These are phyloP conservation scores for Anodontia alba DNA, from an alignment of 2,888 invertebrate genomes.

Conservation along the genomic window DNA sequence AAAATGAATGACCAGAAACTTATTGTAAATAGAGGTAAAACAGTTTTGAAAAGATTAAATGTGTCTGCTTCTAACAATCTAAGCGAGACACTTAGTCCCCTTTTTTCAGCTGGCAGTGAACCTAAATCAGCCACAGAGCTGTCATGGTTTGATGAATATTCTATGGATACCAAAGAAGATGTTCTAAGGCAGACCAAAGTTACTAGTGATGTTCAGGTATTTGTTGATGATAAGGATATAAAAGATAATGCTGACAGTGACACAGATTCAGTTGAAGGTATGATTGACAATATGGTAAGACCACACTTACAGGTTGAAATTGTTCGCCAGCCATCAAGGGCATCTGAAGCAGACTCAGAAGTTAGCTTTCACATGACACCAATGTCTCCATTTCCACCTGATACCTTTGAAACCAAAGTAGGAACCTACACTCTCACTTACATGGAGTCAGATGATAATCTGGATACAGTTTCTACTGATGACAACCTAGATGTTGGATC, in stretches of 20 bases:
- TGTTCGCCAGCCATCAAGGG: neutral
- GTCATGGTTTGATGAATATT: slow-evolving; percentile 46
- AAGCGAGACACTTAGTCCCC: neutral
- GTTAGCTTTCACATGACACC: slow-evolving; percentile 35
- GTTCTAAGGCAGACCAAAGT: neutral
- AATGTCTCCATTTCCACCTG: slow-evolving; percentile 37
- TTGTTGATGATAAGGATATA: neutral
- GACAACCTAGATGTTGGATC: slow-evolving; percentile 29
- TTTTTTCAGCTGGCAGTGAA: neutral
- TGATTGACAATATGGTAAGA: slow-evolving; percentile 51
- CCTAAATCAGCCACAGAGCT: slow-evolving; percentile 29
- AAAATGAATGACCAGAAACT: neutral
- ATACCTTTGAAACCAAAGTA: slow-evolving; percentile 29
- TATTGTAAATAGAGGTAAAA: neutral
- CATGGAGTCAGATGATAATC: slow-evolving; percentile 40
- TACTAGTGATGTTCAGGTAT: neutral
- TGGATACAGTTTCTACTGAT: slow-evolving; percentile 43
- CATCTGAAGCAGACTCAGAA: slow-evolving; percentile 39
- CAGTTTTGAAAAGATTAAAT: neutral
- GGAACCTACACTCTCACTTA: slow-evolving; percentile 51
- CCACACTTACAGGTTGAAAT: slow-evolving; percentile 23
- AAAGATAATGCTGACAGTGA: slow-evolving; percentile 34
- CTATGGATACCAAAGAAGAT: neutral
- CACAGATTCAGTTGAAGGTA: slow-evolving; percentile 54
- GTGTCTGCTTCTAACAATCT: neutral